Conservation (phyloP, 2,888 invertebrate species). For the Dasypogon diadema region DNA sequence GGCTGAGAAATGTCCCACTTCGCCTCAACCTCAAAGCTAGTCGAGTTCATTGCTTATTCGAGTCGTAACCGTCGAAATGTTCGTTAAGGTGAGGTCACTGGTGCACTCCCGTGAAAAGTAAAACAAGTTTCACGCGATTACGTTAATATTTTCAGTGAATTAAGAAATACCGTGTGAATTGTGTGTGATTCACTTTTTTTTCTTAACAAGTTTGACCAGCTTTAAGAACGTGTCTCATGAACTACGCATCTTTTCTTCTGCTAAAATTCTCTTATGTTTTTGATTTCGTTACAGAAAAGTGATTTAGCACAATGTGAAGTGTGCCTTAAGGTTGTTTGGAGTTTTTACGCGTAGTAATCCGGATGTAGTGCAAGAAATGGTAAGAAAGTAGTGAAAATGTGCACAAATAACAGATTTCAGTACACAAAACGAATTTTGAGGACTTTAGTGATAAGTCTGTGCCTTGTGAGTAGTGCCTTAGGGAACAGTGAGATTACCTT, state of each 20-base stretch:
- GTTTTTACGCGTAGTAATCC: too few species aligned
- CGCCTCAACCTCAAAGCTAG: neutral
- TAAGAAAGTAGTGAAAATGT: constrained; percentile 33
- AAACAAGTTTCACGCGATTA: constrained; percentile 20
- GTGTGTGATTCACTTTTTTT: constrained; percentile 34
- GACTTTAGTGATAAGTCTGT: neutral
- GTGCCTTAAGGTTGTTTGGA: neutral
- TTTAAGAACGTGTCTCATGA: neutral
- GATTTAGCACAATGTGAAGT: neutral
- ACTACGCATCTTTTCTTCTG: neutral
- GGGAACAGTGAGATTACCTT: constrained; percentile 48
- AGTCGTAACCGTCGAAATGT: constrained; percentile 31
- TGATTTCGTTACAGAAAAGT: neutral
- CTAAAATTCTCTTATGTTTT: too few species aligned
- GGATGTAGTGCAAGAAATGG: neutral
- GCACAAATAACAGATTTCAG: neutral
- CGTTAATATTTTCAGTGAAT: constrained; percentile 14
- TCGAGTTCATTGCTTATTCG: constrained; percentile 10
- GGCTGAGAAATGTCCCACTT: constrained; percentile 3
- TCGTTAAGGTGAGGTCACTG: constrained; percentile 30
- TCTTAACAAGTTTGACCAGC: constrained; percentile 22
- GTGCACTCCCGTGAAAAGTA: constrained; percentile 13
- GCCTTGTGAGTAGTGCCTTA: neutral
- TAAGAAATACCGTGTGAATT: neutral
- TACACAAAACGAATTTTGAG: constrained; percentile 20